These are phyloP conservation scores for Cremastobaeus sp. DNA, from an alignment of 2,888 invertebrate species.

Conservation along the genomic window DNA sequence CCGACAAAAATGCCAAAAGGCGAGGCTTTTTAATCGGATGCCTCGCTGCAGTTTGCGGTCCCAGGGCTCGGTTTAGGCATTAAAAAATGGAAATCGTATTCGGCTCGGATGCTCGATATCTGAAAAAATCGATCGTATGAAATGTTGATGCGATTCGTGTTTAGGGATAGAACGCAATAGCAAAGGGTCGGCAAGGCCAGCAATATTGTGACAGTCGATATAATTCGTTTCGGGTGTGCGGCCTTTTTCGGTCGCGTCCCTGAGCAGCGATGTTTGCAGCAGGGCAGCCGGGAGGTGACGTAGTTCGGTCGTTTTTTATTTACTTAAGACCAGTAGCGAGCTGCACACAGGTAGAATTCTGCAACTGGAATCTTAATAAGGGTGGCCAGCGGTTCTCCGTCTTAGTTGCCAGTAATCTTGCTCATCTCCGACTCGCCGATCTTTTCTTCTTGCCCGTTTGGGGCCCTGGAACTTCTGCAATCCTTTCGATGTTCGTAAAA, in stretches of 20 bases:
- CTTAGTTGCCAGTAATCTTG: conserved; percentile 6
- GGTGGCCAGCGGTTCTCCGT: conserved; percentile 76
- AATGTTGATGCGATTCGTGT: conserved; percentile 28
- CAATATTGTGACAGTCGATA: conserved; percentile 48
- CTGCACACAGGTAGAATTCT: conserved; percentile 78
- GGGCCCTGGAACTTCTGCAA: too few relatives aligned
- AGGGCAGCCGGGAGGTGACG: conserved; percentile 68
- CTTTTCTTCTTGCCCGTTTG: too few relatives aligned
- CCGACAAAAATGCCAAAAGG: conserved; percentile 16
- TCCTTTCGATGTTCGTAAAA: neutral
- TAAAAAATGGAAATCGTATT: conserved; percentile 50
- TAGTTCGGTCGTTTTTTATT: conserved; percentile 76
- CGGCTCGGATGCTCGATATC: conserved; percentile 30
- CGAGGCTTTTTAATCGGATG: conserved; percentile 5
- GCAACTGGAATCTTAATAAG: conserved; percentile 78
- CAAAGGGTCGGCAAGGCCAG: conserved; percentile 13
- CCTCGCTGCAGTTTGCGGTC: neutral
- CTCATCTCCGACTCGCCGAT: neutral
- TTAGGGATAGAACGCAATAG: neutral
- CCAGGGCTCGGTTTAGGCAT: conserved; percentile 2
- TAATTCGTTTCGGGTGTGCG: conserved; percentile 41
- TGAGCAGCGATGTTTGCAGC: conserved; percentile 49
- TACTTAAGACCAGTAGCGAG: conserved; percentile 78
- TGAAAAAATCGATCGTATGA: conserved; percentile 41
- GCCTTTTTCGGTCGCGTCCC: conserved; percentile 47